A percentile compares a stretch with the other conserved stretches of the same genome.
These are phyloP conservation scores for Embidobia sp. DNA, from an alignment of 2,888 invertebrate genomes.

Conservation along the genomic window DNA sequence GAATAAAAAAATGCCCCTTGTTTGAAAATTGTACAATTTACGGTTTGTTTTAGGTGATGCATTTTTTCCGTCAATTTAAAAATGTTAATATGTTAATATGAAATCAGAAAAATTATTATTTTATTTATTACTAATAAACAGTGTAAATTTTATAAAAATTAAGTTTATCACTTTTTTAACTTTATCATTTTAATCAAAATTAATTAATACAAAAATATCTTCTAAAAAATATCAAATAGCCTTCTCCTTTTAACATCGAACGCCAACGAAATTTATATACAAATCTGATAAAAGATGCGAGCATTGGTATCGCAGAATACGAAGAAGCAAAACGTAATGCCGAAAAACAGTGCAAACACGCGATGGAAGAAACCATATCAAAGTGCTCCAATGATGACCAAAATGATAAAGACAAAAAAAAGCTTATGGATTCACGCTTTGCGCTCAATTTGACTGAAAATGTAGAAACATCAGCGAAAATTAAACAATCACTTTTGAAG, in stretches of 20 bases:
- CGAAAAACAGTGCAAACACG: constrained; percentile 30
- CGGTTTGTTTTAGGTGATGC: too few relatives aligned
- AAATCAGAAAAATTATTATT: too few relatives aligned
- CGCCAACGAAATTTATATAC: constrained; percentile 75
- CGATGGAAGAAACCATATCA: constrained; percentile 40
- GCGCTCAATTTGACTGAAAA: constrained; percentile 28
- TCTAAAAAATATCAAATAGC: too few relatives aligned
- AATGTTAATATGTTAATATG: too few relatives aligned
- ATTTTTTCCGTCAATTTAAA: too few relatives aligned
- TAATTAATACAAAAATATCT: too few relatives aligned
- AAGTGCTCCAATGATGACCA: not conserved
- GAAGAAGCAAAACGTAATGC: constrained; percentile 62
- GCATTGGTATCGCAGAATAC: constrained; percentile 69
- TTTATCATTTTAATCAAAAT: too few relatives aligned
- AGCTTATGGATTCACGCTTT: constrained; percentile 4
- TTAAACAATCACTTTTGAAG: constrained; percentile 65
- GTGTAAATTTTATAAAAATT: too few relatives aligned
- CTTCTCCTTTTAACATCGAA: constrained; percentile 65
- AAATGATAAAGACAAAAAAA: not conserved
- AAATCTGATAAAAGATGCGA: constrained; percentile 75
- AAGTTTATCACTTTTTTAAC: too few relatives aligned
- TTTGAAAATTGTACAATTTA: too few relatives aligned
- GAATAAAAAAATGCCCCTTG: too few relatives aligned
- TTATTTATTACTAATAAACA: too few relatives aligned
- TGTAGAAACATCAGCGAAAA: constrained; percentile 16